A percentile compares a stretch with the other conserved stretches of the same genome.
phyloP scores from a whole-genome alignment of 2,113 vertebrate species.

The Cephalopterus ornatus region DNA sequence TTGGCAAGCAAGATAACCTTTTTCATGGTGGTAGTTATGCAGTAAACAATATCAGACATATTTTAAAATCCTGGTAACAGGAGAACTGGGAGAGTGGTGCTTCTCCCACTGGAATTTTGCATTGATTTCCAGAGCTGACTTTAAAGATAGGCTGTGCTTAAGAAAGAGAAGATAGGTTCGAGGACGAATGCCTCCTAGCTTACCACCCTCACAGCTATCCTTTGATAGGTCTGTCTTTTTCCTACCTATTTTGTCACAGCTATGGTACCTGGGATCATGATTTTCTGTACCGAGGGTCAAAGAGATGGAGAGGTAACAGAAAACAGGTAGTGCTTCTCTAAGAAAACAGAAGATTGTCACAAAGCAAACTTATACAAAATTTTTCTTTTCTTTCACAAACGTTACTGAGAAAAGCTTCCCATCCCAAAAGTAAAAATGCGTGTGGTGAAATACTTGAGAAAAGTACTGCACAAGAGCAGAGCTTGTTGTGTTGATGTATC shows the following conservation, averaged over 20 bases:
- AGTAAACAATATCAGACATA: background rate
- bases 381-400: background rate
- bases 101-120: background rate
- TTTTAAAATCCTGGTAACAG: background rate
- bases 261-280: background rate
- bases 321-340: background rate
- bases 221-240: background rate
- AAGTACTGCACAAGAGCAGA: background rate
- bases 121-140: background rate
- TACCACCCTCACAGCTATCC: background rate
- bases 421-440: background rate
- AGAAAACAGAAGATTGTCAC: background rate
- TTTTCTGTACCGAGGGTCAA: background rate
- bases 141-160: background rate
- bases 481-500: background rate
- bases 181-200: background rate
- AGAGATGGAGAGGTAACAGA: background rate
- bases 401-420: background rate
- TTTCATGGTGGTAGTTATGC: background rate
- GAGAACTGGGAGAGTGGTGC: background rate
- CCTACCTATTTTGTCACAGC: background rate
- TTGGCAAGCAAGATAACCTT: conserved; percentile 11
- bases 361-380: background rate
- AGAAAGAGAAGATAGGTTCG: background rate
- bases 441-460: background rate